Conservation (phyloP, 2,113 vertebrate genomes). For the Serilophus lunatus region DNA sequence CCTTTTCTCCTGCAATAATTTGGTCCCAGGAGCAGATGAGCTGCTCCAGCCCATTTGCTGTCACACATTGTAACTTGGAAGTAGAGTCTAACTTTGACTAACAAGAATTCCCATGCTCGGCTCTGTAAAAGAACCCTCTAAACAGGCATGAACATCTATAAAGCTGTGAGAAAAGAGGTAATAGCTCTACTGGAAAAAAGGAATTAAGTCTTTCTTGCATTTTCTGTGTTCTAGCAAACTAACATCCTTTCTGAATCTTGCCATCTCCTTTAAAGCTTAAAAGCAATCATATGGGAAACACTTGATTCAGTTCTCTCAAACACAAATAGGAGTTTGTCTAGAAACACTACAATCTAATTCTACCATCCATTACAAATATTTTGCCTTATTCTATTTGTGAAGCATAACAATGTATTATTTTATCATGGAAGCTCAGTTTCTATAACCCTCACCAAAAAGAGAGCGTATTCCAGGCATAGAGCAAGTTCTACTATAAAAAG, state of each 20-base stretch:
- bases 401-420: not conserved
- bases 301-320: not conserved
- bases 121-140: not conserved
- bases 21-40: not conserved
- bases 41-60: not conserved
- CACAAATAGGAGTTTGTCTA: not conserved
- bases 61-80: not conserved
- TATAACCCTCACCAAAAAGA: not conserved
- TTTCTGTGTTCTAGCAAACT: not conserved
- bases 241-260: not conserved
- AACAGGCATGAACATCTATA: not conserved
- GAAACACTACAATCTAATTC: not conserved
- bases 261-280: not conserved
- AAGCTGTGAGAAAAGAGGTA: not conserved
- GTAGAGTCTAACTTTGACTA: not conserved
- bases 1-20: not conserved
- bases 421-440: not conserved
- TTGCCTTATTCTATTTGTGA: not conserved
- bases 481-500: not conserved
- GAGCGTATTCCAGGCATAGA: not conserved
- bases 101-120: not conserved
- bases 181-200: not conserved
- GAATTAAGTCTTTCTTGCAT: not conserved
- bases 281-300: not conserved
- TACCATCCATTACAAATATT: not conserved